phyloP scores from a whole-genome alignment of 2,113 vertebrate genomes.

The Mustela nigripes region DNA sequence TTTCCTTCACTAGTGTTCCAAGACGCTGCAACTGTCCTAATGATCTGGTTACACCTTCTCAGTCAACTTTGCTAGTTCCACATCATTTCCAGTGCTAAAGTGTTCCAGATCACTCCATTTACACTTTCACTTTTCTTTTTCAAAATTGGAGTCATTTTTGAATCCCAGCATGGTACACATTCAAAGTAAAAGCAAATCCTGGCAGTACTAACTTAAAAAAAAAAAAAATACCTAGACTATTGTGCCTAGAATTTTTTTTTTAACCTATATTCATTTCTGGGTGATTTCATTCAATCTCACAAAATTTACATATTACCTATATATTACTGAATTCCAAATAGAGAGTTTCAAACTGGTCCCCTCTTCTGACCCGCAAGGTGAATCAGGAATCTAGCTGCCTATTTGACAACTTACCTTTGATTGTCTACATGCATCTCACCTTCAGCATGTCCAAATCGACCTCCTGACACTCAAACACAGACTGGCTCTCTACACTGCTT shows the following conservation, averaged over 20 bases:
- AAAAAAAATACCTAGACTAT: not conserved
- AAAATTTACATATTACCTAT: not conserved
- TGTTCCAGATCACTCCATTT: not conserved
- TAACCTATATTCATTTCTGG: not conserved
- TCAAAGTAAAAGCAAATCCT: not conserved
- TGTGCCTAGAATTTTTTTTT: not conserved
- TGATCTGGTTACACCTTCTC: not conserved
- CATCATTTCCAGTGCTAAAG: not conserved
- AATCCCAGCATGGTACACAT: not conserved
- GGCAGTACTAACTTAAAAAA: not conserved
- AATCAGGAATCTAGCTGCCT: not conserved
- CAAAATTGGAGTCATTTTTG: not conserved
- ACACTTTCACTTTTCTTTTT: not conserved
- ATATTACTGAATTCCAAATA: not conserved
- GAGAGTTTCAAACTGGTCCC: not conserved
- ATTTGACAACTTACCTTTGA: not conserved
- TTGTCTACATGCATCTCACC: not conserved
- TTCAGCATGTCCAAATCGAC: not conserved
- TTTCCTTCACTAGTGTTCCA: not conserved
- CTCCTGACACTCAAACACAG: not conserved
- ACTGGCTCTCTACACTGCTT: not conserved
- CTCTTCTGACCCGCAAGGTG: not conserved
- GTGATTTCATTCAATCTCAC: not conserved
- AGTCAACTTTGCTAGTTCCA: not conserved
- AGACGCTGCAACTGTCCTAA: not conserved